Conservation (phyloP, 37 sponge, comb jelly and placozoan species). For the Aplysina aerophoba region DNA sequence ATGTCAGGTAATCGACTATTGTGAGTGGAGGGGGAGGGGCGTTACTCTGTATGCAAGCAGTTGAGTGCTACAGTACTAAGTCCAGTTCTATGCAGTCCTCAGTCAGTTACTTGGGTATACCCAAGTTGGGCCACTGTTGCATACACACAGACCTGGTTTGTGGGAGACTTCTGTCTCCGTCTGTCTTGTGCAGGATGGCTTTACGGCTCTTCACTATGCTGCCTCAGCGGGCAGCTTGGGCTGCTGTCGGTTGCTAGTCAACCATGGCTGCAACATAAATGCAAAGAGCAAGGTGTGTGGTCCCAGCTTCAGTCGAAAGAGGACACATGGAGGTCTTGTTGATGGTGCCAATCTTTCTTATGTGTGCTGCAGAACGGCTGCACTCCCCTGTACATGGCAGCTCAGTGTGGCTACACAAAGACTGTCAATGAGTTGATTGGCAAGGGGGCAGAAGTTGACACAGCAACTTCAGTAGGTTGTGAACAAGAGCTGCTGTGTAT, state of each 20-base stretch:
- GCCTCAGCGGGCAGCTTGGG: conserved; percentile 24
- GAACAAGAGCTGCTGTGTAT: too few relatives aligned
- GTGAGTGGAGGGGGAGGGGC: too few relatives aligned
- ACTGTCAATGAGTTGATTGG: conserved; percentile 43
- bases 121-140: too few relatives aligned
- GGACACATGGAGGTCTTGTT: background rate
- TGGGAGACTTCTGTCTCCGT: too few relatives aligned
- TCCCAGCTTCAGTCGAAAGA: background rate
- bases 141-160: too few relatives aligned
- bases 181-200: conserved; percentile 23
- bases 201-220: conserved; percentile 48
- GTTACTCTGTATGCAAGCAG: too few relatives aligned
- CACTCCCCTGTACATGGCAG: conserved; percentile 44
- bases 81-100: too few relatives aligned
- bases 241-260: conserved; percentile 1
- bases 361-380: conserved; percentile 31
- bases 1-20: too few relatives aligned
- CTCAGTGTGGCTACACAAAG: conserved; percentile 42
- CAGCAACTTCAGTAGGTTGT: background rate
- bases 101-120: too few relatives aligned
- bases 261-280: conserved; percentile 25
- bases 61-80: too few relatives aligned
- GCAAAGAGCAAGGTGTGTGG: conserved; percentile 21
- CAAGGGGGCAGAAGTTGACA: conserved; percentile 19
- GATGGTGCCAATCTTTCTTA: background rate